Evolutionary conservation across 2,888 invertebrate genomes (phyloP).

Genomic region (Chrysopilus asiliformis): DNA sequence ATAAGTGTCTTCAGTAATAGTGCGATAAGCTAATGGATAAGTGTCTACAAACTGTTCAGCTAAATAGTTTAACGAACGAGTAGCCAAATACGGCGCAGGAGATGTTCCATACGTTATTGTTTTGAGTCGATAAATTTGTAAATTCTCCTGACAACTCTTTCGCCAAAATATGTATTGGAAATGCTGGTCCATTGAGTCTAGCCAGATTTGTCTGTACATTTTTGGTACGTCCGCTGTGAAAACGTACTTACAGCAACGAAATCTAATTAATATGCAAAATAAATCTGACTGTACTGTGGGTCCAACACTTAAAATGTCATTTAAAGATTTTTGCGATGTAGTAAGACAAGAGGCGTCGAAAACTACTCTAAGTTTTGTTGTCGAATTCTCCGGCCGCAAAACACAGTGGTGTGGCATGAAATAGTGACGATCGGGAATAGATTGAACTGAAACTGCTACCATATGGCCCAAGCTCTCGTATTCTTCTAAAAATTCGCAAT

Average conservation of each 20-base stretch:
- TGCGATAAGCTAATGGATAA: too few species aligned
- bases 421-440: too few species aligned
- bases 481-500: too few species aligned
- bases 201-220: background rate
- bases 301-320: background rate
- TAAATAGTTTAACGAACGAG: background rate
- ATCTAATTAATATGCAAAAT: background rate
- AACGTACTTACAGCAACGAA: background rate
- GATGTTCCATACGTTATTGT: background rate
- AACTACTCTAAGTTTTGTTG: background rate
- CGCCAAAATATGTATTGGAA: slow-evolving; percentile 1
- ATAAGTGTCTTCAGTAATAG: too few species aligned
- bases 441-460: too few species aligned
- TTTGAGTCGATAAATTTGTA: background rate
- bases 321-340: background rate
- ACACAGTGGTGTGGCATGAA: too few species aligned
- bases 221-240: background rate
- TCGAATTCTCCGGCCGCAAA: too few species aligned
- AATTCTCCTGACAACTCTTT: background rate
- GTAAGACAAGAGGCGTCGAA: background rate
- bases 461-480: too few species aligned
- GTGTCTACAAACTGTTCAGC: too few species aligned
- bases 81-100: background rate
- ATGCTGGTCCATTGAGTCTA: background rate
- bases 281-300: background rate